Evolutionary conservation across 2,797 vertebrate species (phyloP).

Genomic region (Clarias laeviceps): DNA sequence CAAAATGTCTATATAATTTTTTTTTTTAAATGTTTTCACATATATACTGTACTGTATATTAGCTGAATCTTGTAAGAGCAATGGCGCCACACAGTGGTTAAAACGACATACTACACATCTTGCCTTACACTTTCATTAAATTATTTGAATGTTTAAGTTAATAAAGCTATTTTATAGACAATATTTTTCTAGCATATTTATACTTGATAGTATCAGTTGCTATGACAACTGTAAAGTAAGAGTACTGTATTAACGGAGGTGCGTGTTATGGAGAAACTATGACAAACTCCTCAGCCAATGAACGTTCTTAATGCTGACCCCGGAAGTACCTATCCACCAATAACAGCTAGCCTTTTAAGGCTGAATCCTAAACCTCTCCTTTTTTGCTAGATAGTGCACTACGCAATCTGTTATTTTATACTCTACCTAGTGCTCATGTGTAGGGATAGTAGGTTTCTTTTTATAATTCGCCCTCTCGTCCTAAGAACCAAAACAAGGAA

Average conservation of each 20-base stretch:
- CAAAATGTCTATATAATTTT: neutral
- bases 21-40: neutral
- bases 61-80: neutral
- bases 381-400: neutral
- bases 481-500: slow-evolving; percentile 55
- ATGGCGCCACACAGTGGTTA: slow-evolving; percentile 34
- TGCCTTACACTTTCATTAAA: neutral
- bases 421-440: neutral
- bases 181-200: neutral
- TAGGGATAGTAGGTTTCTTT: neutral
- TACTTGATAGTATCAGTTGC: neutral
- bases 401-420: neutral
- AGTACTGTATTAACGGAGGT: neutral
- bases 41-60: neutral
- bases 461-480: neutral
- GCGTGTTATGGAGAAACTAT: neutral
- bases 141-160: neutral
- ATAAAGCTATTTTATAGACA: neutral
- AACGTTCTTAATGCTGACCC: neutral
- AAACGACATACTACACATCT: neutral
- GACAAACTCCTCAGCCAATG: slow-evolving; percentile 3
- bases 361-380: neutral
- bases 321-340: slow-evolving; percentile 19
- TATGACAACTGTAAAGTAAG: neutral
- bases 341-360: neutral